A percentile compares a stretch with the other conserved stretches of the same genome.
These are phyloP conservation scores for Vipera latastei DNA, from an alignment of 2,797 vertebrate genomes.

Conservation along the genomic window DNA sequence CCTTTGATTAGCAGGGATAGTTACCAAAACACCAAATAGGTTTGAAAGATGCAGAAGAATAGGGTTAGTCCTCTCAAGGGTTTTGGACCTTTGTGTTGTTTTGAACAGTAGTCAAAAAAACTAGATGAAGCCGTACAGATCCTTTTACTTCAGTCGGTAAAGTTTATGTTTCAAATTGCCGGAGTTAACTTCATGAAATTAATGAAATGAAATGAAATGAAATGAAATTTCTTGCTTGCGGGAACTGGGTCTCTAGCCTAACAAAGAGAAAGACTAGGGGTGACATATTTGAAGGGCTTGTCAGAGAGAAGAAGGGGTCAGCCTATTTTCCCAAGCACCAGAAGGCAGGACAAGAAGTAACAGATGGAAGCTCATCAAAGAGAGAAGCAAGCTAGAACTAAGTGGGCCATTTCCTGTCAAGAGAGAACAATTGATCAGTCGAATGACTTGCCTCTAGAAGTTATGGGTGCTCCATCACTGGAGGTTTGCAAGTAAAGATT, in stretches of 20 bases:
- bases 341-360: background rate
- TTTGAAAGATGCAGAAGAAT: conserved; percentile 28
- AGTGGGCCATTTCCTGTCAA: background rate
- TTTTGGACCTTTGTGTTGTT: conserved; percentile 21
- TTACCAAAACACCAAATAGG: conserved; percentile 49
- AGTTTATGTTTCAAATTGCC: conserved; percentile 5
- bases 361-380: background rate
- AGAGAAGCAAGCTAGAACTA: background rate
- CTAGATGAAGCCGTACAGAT: conserved; percentile 33
- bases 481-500: too few species aligned
- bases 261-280: background rate
- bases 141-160: conserved; percentile 28
- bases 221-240: background rate
- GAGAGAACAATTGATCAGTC: too few species aligned
- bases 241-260: background rate
- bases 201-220: background rate
- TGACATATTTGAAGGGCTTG: background rate
- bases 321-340: background rate
- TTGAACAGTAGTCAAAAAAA: conserved; percentile 19
- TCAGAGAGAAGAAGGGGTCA: background rate
- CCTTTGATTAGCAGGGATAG: conserved; percentile 60
- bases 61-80: background rate
- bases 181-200: background rate
- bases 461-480: too few species aligned
- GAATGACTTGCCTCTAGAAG: too few species aligned